Percentiles rank a stretch among this genome's conserved stretches.
These are phyloP conservation scores for Catostylus mosaicus DNA, from an alignment of 30 jellyfish, hydroid and myxozoan genomes.

Conservation along the genomic window DNA sequence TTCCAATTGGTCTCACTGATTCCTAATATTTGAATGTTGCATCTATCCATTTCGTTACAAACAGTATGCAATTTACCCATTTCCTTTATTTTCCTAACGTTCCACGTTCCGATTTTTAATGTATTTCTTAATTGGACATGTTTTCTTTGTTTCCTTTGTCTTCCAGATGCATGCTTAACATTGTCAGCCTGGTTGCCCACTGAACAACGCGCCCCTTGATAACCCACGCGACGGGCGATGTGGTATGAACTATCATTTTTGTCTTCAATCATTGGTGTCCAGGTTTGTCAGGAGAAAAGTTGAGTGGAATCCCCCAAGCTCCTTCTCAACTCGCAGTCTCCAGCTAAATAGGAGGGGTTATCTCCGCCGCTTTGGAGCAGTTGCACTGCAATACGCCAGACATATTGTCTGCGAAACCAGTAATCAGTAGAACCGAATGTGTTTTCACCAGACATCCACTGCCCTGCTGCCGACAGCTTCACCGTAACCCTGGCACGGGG, in stretches of 20 bases:
- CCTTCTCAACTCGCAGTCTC: slow-evolving; percentile 34
- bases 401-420: background rate
- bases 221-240: slow-evolving; percentile 55
- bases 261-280: background rate
- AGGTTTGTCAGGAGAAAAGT: slow-evolving; percentile 15
- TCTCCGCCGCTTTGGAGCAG: background rate
- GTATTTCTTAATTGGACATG: background rate
- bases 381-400: background rate
- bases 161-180: slow-evolving; percentile 46
- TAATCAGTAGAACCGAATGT: too few relatives aligned
- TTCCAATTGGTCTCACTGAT: slow-evolving; percentile 34
- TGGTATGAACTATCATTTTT: slow-evolving; percentile 25
- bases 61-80: slow-evolving; percentile 26
- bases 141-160: too few relatives aligned
- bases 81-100: slow-evolving; percentile 45
- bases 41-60: slow-evolving; percentile 37
- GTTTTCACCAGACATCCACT: too few relatives aligned
- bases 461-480: too few relatives aligned
- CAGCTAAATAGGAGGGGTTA: slow-evolving; percentile 13
- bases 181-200: too few relatives aligned
- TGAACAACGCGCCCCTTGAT: slow-evolving; percentile 45
- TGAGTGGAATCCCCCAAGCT: slow-evolving; percentile 7
- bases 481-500: too few relatives aligned
- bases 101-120: slow-evolving; percentile 45
- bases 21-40: slow-evolving; percentile 23